Percentiles rank a stretch among this genome's conserved stretches.
phyloP scores from a whole-genome alignment of 1,140 invertebrate genomes.

The Cydia splendana region DNA sequence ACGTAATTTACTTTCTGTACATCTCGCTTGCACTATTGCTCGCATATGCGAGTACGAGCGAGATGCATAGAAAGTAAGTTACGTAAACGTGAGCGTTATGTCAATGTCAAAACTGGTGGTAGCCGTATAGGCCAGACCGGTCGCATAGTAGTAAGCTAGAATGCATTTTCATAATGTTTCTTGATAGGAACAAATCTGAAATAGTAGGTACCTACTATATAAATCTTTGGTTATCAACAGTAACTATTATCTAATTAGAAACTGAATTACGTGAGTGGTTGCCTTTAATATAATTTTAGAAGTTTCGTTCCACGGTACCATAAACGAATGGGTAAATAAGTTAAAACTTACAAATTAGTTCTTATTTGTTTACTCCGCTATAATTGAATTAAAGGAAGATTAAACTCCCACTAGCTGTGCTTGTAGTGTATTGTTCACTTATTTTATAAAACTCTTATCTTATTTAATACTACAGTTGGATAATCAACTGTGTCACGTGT shows the following conservation, averaged over 20 bases:
- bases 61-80: too few relatives aligned
- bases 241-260: not conserved
- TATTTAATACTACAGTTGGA: not conserved
- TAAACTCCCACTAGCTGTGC: constrained; percentile 22
- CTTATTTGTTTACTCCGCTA: constrained; percentile 6
- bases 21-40: too few relatives aligned
- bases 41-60: too few relatives aligned
- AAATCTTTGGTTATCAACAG: not conserved
- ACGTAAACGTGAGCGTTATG: too few relatives aligned
- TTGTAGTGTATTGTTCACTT: not conserved
- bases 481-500: not conserved
- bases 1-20: too few relatives aligned
- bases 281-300: not conserved
- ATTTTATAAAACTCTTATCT: not conserved
- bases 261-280: not conserved
- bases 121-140: too few relatives aligned
- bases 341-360: constrained; percentile 13
- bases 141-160: too few relatives aligned
- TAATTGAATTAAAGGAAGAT: constrained; percentile 29
- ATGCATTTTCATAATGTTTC: too few relatives aligned
- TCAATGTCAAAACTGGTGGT: too few relatives aligned
- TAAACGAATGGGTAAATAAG: constrained; percentile 15
- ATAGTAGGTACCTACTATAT: too few relatives aligned
- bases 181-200: too few relatives aligned
- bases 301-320: not conserved